Percentiles rank a stretch among this genome's conserved stretches.
Conservation (phyloP, 2,113 vertebrate genomes). For the Gymnogyps californianus region DNA sequence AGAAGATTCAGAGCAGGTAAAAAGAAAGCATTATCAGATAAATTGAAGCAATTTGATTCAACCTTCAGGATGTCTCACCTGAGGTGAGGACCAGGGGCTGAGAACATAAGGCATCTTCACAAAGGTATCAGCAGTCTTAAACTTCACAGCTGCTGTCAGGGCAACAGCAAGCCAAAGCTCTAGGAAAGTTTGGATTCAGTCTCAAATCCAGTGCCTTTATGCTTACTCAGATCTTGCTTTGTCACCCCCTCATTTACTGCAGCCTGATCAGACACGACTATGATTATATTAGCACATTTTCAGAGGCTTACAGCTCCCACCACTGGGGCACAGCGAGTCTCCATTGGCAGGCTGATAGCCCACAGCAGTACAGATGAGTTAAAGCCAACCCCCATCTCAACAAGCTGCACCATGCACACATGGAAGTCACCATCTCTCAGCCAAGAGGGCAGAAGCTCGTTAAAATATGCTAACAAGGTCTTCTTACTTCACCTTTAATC, state of each 20-base stretch:
- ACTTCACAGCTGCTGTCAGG: not conserved
- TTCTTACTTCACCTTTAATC: not conserved
- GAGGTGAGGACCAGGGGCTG: not conserved
- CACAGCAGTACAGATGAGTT: not conserved
- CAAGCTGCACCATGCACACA: not conserved
- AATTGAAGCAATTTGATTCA: not conserved
- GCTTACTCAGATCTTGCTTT: not conserved
- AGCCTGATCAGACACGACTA: not conserved
- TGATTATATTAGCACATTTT: not conserved
- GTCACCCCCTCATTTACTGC: not conserved
- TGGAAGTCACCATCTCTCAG: not conserved
- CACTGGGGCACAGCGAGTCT: not conserved
- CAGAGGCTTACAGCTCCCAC: not conserved
- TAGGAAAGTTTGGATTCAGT: not conserved
- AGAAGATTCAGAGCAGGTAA: not conserved
- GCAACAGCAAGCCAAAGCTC: fast-evolving
- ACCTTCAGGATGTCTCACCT: not conserved
- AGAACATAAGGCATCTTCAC: not conserved
- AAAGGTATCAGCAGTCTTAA: not conserved
- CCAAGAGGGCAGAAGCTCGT: not conserved
- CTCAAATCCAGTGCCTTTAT: not conserved
- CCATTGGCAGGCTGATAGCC: not conserved
- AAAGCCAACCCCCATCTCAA: not conserved
- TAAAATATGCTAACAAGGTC: not conserved
- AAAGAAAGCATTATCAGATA: not conserved